Evolutionary conservation across 2,888 invertebrate species (phyloP), one percentile per base, ranked within the genome.

Genomic region (Pammene fasciana): DNA sequence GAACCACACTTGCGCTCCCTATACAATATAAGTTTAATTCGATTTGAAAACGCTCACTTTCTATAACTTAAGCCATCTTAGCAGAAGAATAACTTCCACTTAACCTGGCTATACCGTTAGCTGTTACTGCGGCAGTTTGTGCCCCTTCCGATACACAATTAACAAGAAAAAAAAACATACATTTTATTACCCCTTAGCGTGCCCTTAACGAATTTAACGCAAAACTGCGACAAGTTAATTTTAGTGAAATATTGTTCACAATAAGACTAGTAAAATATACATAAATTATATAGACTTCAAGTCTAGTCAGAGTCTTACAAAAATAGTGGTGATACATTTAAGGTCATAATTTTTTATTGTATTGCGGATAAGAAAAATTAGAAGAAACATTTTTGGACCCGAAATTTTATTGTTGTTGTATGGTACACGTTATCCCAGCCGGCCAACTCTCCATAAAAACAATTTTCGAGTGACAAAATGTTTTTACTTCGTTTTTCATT

Each of bases 21-120:
- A 26, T 26, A 26, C 26, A 26, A 26, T 26, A 26, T 7, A 7
- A 38, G 9, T 38, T 38, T 38, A 5, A 9, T 38, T 38, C 6
- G 7, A 14, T 0, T 18, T 43, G 4, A 46, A 61, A 36, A 16
- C 14, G 50, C 48, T 48, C 5, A 18, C 18, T 41, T 34, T 67
- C 65, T 62, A 8, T 73, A 13, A 52, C 65, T 80, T 81, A 14
- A 4, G 65, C 73, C 78, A 72, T 61, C 67, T 54, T 66, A 14
- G 61, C 26, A 26, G 26, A 64, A 71, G 72, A 78, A 82, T 85
- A 84, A 85, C 82, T 84, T 82, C 80, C 75, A 82, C 82, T 86
- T 86, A 84, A 84, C 82, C 82, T 78, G 75, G 79, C 82, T 79
- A 80, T 79, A 81, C 79, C 76, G 79, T 84, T 82, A 83, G 84